Evolutionary conservation across 2,888 invertebrate genomes (phyloP).

Genomic region (Phragmatobia fuliginosa): DNA sequence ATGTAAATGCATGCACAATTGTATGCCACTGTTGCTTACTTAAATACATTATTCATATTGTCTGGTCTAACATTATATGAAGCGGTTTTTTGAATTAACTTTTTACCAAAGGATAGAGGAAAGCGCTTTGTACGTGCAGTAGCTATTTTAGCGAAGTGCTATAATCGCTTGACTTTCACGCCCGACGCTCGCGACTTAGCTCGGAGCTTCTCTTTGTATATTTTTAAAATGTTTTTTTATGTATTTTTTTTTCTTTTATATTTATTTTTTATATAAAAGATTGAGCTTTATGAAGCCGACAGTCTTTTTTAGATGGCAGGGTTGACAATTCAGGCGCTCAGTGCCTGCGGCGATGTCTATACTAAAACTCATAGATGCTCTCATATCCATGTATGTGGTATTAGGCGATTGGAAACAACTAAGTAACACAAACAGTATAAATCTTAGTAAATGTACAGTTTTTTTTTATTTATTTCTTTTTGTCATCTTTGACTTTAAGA

Average conservation of each 20-base stretch:
- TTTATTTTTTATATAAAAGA: background rate
- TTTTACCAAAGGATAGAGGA: slow-evolving; percentile 1
- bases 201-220: background rate
- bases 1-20: slow-evolving; percentile 55
- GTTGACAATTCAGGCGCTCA: no score
- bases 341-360: no score
- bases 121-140: background rate
- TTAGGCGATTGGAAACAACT: no score
- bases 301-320: no score
- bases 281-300: no score
- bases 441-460: no score
- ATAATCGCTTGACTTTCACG: background rate
- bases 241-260: background rate
- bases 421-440: no score
- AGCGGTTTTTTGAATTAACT: slow-evolving; percentile 39
- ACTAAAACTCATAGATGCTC: no score
- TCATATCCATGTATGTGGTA: no score
- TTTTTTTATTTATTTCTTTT: no score
- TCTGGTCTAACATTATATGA: slow-evolving; percentile 29
- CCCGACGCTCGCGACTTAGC: background rate
- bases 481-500: no score
- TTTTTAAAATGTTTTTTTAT: background rate
- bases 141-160: background rate
- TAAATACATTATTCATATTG: slow-evolving; percentile 56
- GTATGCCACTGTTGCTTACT: slow-evolving; percentile 43